These are phyloP conservation scores for Cydia amplana DNA, from an alignment of 1,140 invertebrate species.

Conservation along the genomic window DNA sequence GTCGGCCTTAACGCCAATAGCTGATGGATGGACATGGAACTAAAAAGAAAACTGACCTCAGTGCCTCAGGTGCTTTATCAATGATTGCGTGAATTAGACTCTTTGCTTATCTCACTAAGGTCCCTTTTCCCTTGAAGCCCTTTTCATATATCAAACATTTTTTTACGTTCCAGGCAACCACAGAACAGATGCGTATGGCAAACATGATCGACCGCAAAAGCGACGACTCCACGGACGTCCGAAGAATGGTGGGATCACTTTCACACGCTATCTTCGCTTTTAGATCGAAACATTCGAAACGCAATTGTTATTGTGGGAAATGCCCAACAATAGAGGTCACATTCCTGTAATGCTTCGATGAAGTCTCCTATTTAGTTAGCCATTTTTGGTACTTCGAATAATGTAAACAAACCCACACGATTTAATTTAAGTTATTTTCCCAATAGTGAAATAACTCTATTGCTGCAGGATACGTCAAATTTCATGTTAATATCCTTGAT, in stretches of 20 bases:
- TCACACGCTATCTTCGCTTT: not conserved
- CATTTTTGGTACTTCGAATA: not conserved
- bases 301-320: not conserved
- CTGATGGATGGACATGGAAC: not conserved
- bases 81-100: too few species aligned
- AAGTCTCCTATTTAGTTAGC: not conserved
- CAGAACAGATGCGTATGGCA: conserved; percentile 75
- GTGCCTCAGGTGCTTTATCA: not conserved
- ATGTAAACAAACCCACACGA: not conserved
- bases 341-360: not conserved
- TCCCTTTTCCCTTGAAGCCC: too few species aligned
- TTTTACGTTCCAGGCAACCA: conserved; percentile 60
- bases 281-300: not conserved
- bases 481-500: too few species aligned
- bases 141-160: not conserved
- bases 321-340: not conserved
- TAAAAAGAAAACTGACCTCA: not conserved
- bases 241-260: conserved; percentile 63
- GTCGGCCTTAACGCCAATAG: too few species aligned
- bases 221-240: conserved; percentile 68
- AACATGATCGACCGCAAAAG: conserved; percentile 73
- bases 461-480: too few species aligned
- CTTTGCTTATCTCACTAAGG: too few species aligned
- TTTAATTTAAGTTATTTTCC: not conserved
- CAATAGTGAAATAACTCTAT: too few species aligned